Percentiles rank a stretch among this genome's conserved stretches.
These are phyloP conservation scores for Hystrix cristata DNA, from an alignment of 2,113 vertebrate genomes.

Conservation along the genomic window DNA sequence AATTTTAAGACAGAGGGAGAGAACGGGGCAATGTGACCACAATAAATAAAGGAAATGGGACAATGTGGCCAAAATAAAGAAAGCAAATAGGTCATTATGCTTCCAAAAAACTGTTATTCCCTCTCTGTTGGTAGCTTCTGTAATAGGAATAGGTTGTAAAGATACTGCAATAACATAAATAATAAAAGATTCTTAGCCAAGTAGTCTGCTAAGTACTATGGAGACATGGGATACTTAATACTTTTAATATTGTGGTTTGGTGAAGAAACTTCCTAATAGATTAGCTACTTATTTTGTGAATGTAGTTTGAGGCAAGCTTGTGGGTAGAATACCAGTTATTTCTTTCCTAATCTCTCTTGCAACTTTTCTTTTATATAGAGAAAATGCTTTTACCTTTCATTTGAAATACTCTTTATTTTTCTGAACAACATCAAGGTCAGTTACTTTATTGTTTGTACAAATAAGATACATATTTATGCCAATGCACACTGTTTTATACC, in stretches of 20 bases:
- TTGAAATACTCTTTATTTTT: constrained; percentile 27
- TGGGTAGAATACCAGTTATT: constrained; percentile 24
- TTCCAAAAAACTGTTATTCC: neutral
- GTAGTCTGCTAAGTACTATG: constrained; percentile 29
- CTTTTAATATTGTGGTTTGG: constrained; percentile 46
- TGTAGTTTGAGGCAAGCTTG: neutral
- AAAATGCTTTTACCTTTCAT: constrained; percentile 22
- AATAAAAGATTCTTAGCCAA: constrained; percentile 6
- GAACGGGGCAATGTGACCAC: neutral
- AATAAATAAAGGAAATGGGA: constrained; percentile 53
- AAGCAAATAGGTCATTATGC: constrained; percentile 32
- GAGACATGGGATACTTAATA: constrained; percentile 46
- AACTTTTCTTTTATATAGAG: neutral
- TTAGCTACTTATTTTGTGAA: constrained; percentile 51
- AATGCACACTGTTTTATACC: neutral
- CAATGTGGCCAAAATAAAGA: constrained; percentile 47
- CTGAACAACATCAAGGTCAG: neutral
- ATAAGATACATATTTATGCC: neutral
- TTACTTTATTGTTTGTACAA: constrained; percentile 15
- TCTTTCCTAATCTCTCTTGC: constrained; percentile 45
- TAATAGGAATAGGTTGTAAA: constrained; percentile 26
- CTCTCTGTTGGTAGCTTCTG: neutral
- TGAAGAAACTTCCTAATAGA: constrained; percentile 6
- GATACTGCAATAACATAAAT: constrained; percentile 3
- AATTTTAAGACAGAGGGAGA: constrained; percentile 64